Base-by-base conservation (phyloP, 2,113 vertebrate genomes). In the Sula dactylatra region DNA sequence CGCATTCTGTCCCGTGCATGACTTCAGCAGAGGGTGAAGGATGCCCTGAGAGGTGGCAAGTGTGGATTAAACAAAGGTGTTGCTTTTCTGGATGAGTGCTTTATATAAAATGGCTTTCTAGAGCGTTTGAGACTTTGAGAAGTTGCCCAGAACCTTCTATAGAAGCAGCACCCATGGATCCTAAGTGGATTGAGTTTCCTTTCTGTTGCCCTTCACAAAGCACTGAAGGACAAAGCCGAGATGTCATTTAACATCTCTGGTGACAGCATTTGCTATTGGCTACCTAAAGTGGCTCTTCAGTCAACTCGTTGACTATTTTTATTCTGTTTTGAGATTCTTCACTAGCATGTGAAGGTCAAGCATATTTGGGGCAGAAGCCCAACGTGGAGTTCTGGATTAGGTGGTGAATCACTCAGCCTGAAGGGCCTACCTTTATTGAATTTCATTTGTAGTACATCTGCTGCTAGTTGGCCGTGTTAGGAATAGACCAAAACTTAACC, bases 1-100 rank as follows among this genome's bases (percentile, higher is more conserved):
- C 47, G 42, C 4, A 2, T 72, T 94, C 44, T 64, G 1, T 74
- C 32, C 34, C 0, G 0, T 40, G 40, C 2, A 1, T 58, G 42
- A 9, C 22, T 74, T 25, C 20, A 52, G 26, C 44, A 55, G 65
- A 65, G 36, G 34, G 22, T 47, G 52, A 82, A 90, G 29, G 6
- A 77, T 56, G 29, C 47, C 52, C 31, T 49, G 50, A 38, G 67
- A 65, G 40, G 17, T 86, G 40, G 21, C 21, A 82, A 16, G 9
- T 8, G 7, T 58, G 26, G 32, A 20, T 73, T 77, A 69, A 92
- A 59, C 38, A 67, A 55, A 86, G 21, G n/a, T 69, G 27, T 52
- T 54, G 59, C 18, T 73, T 72, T 90, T 90, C 52, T 86, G 58
- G 24, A 50, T 52, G 16, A 42, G 15, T 56, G 15, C 20, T 73